Evolutionary conservation across 2,113 vertebrate species (phyloP), one percentile per base, ranked within the genome.

Genomic region (Origma solitaria): DNA sequence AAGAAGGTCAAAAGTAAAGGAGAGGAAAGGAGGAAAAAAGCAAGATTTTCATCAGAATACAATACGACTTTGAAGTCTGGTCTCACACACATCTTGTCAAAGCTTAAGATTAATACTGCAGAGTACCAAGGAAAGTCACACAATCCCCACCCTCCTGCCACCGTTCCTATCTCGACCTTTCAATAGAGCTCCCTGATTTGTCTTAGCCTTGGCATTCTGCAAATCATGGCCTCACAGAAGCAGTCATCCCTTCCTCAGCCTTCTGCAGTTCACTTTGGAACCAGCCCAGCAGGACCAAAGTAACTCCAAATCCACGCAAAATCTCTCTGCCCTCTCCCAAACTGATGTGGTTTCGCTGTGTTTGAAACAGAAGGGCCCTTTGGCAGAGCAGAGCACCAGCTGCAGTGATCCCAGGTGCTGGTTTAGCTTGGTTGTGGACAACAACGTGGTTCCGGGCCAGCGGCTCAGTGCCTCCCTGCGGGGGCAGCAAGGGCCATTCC

Each of bases 31-130:
- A 86, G 15, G 58, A 71, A 90, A 85, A 83, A 88, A 68, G 72
- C 16, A 83, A 93, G 94, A 86, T 86, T 88, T 82, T 82, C 28
- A 88, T 92, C 72, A 94, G 93, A 86, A 62, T 71, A 80, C 2
- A 19, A 65, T 58, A 58, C 1, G 62, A 51, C 11, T 93, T 81
- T 64, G 25, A 88, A 92, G 53, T 70, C 53, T 87, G 77, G 83
- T 94, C 86, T 96, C 79, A 79, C 50, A 82, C 13, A 58, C 20
- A 61, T 49, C 65, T 76, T 89, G 84, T 54, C 83, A 91, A 87
- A 89, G 69, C 6, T 92, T 65, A 84, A 83, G 64, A 68, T 71
- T 79, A 92, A 83, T 56, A 80, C 51, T 65, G 28, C 33, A 56
- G 60, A 73, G 33, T 47, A 17, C 7, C 42, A 27, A n/a, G 18